Evolutionary conservation across 2,113 vertebrate species (phyloP), one percentile per base, ranked within the genome.

Genomic region (Urocitellus parryii): DNA sequence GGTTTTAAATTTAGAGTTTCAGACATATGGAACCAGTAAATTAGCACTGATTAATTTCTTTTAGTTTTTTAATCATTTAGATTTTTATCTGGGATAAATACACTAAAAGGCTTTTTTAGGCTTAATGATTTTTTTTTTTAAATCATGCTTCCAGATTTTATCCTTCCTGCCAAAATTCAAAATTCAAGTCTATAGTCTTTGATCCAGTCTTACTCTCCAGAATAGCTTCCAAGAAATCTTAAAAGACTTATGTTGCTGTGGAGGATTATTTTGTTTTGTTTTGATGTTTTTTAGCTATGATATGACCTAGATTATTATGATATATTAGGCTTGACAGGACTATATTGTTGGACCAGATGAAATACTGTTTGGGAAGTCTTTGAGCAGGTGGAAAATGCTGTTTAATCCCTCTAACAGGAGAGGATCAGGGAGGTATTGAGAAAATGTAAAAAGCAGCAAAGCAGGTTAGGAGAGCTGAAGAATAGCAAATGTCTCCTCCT

Each of bases 351-450:
- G 34, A 82, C 61, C 82, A 96, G 88, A 97, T 98, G 97, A 98
- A 97, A 97, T 82, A 80, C 61, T 94, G 83, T 14, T 10, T 95
- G 94, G 90, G 87, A 97, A 95, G 93, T 97, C 94, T 68, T 17
- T 80, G 97, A 97, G 95, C 97, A 97, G 97, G 96, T 98, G 96
- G 97, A 96, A 95, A 97, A 94, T 85, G 85, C 86, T 93, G 58
- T 94, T 96, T 98, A 98, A 98, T 98, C 87, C 94, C 96, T 95
- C 96, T 90, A 97, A 92, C 81, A 70, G 5, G 83, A 88, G 81
- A 80, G 37, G 79, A 88, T 98, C 95, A 22, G 37, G 61, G 34
- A 94, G 94, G 82, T 93, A 88, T 48, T 90, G 94, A 96, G 70
- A 87, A 88, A 96, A 94, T 85, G 45, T 96, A 97, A 98, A 97